Evolutionary conservation across 1,140 invertebrate species (phyloP), one percentile per base, ranked within the genome.

Genomic region (Drosophila mauritiana): DNA sequence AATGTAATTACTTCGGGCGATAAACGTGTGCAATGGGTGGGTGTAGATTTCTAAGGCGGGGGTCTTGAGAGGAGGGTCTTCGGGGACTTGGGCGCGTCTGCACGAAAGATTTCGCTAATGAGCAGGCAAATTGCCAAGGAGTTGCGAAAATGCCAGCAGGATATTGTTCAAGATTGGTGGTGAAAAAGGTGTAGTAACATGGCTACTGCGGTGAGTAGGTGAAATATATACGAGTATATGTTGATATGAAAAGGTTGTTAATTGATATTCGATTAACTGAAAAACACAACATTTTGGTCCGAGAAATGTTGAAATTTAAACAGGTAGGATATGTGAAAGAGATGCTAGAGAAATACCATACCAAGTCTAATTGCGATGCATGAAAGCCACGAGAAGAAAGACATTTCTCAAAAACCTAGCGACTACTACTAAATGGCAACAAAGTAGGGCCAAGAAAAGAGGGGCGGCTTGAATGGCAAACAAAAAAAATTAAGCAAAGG

Each of bases 61-160:
- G 20, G 22, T 46, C 22, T 46, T 46, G 2, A 13, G 48, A n/a
- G 46, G 20, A 22, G 20, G 20, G 20, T 22, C 20, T 22, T 22
- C 20, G 20, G 3, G 2, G n/a, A 13, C 48, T 68, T 72, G 80
- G 80, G 81, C 55, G 72, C 76, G 83, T 83, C 83, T 59, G 69
- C 83, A 88, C 67, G 73, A 80, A 59, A 84, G 77, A 73, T 69
- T 73, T 73, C 43, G 59, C 77, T 85, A 84, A 84, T 84, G 81
- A 69, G 83, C 63, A 61, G 45, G n/a, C 51, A 56, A 22, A 49
- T 45, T 31, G 34, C 7, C 42, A 57, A 56, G 45, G 45, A 37
- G 36, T 37, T 45, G 34, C 36, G 10, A 34, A 53, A 27, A 53
- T 20, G 17, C 17, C 59, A 69, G 59, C 37, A 55, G 20, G 54